These are phyloP conservation scores for Pseudomyrmex concolor DNA, from an alignment of 1,140 invertebrate genomes.

Conservation along the genomic window DNA sequence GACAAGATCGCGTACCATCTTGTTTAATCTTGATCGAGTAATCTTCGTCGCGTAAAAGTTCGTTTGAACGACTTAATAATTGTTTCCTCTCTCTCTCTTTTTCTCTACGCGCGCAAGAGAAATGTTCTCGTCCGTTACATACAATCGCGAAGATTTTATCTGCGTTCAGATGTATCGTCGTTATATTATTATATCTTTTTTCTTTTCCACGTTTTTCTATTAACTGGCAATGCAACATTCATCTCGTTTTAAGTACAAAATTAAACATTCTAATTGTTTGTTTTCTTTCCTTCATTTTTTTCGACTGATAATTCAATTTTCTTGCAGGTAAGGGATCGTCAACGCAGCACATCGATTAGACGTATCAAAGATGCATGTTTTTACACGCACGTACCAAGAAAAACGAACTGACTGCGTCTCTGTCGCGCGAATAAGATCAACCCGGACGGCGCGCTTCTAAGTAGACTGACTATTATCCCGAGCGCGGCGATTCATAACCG, in stretches of 20 bases:
- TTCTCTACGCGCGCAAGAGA: background rate
- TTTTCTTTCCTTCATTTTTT: background rate
- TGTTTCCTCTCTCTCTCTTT: background rate
- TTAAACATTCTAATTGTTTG: background rate
- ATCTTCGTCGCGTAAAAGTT: slow-evolving; percentile 14
- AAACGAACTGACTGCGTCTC: background rate
- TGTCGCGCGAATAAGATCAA: slow-evolving; percentile 70
- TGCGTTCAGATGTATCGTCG: background rate
- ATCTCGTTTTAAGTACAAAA: background rate
- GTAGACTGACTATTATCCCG: slow-evolving; percentile 71
- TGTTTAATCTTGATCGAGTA: slow-evolving; percentile 1
- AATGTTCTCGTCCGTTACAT: background rate
- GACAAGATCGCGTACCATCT: slow-evolving; percentile 44
- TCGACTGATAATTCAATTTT: background rate
- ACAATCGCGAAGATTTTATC: slow-evolving; percentile 1
- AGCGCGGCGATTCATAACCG: slow-evolving; percentile 73
- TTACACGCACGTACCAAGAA: too few species aligned
- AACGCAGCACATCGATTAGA: background rate
- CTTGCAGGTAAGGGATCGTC: background rate
- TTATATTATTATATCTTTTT: background rate
- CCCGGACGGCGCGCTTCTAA: slow-evolving; percentile 52
- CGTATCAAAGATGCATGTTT: background rate
- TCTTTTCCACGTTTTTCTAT: background rate
- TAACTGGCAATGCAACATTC: background rate
- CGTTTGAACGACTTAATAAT: slow-evolving; percentile 21